Base-by-base conservation (phyloP, 2,113 vertebrate species). In the Pachyramphus minor region DNA sequence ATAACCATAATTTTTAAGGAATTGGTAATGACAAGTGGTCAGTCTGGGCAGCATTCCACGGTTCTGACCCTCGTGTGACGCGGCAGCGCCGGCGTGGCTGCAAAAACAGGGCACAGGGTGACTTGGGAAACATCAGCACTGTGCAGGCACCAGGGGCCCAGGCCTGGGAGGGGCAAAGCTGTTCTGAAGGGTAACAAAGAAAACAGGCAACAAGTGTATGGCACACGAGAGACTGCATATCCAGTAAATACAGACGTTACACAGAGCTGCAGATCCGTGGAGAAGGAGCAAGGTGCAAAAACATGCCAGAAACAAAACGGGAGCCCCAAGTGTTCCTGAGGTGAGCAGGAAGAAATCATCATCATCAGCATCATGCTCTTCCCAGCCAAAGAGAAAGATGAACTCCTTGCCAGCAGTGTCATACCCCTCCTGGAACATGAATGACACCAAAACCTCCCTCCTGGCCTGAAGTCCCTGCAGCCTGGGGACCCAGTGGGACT, bases 101-200 rank as follows among this genome's bases (percentile, higher is more conserved):
- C 59, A 31, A 7, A n/a, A 33, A 33, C 37, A 55, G 28, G 39
- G 39, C 35, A 35, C 9, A 2, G 85, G 33, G 12, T 8, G 69
- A 15, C 50, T 9, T 0, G 39, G 55, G n/a, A 19, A 20, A 50
- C 15, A 14, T 11, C 68, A 41, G 84, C 37, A 6, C 63, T 8
- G 14, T 0, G 19, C 59, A 33, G 0, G 0, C 27, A 35, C 33
- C 53, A 33, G 2, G 2, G 39, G 11, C 2, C 37, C 33, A 44
- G 33, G 14, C 6, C 39, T 11, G 44, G 19, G 37, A 72, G 23
- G 1, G 31, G 8, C 35, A 80, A 50, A 30, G 11, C 20, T 31
- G 17, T 3, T 72, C 9, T 8, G 28, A 53, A 37, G 15, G 15
- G 22, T 16, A 55, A 55, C 1, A 0, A 72, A 69, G 50, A 7